These are phyloP conservation scores for Allophyes oxyacanthae DNA, from an alignment of 2,888 invertebrate genomes.

Conservation along the genomic window DNA sequence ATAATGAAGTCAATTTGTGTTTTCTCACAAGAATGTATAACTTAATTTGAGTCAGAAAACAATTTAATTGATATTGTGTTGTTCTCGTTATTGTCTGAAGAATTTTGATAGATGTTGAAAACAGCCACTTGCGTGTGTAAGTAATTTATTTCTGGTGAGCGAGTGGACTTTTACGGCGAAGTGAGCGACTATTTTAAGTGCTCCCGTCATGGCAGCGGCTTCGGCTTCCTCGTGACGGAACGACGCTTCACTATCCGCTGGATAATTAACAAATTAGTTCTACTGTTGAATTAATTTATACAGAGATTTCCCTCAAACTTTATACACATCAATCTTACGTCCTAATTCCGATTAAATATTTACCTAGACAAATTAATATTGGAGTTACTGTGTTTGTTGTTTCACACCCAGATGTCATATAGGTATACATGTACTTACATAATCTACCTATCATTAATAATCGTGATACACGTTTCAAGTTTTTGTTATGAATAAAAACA, in stretches of 20 bases:
- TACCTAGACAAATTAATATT: constrained; percentile 1
- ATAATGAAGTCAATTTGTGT: constrained; percentile 13
- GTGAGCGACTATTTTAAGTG: constrained; percentile 70
- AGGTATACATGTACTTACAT: constrained; percentile 6
- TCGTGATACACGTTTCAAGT: constrained; percentile 43
- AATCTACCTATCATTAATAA: constrained; percentile 33
- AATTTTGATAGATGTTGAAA: constrained; percentile 38
- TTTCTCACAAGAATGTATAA: constrained; percentile 34
- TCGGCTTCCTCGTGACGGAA: constrained; percentile 57
- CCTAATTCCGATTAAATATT: constrained; percentile 17
- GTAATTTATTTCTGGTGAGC: constrained; percentile 65
- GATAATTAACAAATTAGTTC: constrained; percentile 76
- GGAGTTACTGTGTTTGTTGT: constrained; percentile 16
- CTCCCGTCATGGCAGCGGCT: constrained; percentile 56
- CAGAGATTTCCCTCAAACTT: constrained; percentile 59
- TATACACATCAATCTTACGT: constrained; percentile 46
- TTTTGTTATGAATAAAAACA: constrained; percentile 23
- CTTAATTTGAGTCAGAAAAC: constrained; percentile 22
- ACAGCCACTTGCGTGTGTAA: constrained; percentile 40
- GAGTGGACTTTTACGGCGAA: constrained; percentile 68
- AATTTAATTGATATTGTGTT: constrained; percentile 22
- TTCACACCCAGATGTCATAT: constrained; percentile 6
- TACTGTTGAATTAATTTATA: constrained; percentile 64
- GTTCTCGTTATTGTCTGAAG: constrained; percentile 24
- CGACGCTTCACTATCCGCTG: constrained; percentile 59